phyloP scores from a whole-genome alignment of 2,113 vertebrate genomes.

The Chascanopsetta lugubris region DNA sequence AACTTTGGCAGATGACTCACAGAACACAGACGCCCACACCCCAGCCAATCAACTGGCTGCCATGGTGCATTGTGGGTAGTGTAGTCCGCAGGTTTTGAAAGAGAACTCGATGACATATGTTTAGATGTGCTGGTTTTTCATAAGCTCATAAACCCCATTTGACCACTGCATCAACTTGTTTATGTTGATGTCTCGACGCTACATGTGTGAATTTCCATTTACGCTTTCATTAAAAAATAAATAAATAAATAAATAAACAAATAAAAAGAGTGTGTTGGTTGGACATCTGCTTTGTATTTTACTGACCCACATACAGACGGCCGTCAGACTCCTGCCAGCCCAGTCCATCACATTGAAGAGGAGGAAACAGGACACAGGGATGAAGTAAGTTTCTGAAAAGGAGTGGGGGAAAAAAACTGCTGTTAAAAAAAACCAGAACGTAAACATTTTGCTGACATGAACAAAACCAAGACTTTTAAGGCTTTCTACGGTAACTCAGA shows the following conservation, averaged over 20 bases:
- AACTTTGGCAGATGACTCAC: background rate
- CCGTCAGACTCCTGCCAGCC: constrained; percentile 92
- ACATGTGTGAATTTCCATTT: too few relatives aligned
- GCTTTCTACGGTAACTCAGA: too few relatives aligned
- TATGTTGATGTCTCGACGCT: too few relatives aligned
- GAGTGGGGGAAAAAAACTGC: constrained; percentile 30
- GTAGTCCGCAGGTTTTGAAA: background rate
- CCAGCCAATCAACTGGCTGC: background rate
- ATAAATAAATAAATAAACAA: too few relatives aligned
- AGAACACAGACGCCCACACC: constrained; percentile 1
- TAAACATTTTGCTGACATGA: background rate
- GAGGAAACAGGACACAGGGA: constrained; percentile 93
- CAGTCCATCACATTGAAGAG: constrained; percentile 96
- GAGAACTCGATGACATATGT: background rate
- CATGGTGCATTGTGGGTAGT: background rate
- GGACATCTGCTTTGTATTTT: background rate
- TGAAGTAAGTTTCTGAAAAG: constrained; percentile 86
- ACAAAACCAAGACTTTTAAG: too few relatives aligned
- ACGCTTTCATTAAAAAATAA: too few relatives aligned
- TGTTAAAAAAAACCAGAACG: constrained; percentile 46
- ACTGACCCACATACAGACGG: constrained; percentile 91
- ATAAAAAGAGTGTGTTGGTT: too few relatives aligned
- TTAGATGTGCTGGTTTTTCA: too few relatives aligned
- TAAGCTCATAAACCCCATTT: too few relatives aligned
- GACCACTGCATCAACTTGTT: too few relatives aligned